Percentiles rank a stretch among this genome's conserved stretches.
phyloP scores from a whole-genome alignment of 2,797 vertebrate species.

The Huso huso region DNA sequence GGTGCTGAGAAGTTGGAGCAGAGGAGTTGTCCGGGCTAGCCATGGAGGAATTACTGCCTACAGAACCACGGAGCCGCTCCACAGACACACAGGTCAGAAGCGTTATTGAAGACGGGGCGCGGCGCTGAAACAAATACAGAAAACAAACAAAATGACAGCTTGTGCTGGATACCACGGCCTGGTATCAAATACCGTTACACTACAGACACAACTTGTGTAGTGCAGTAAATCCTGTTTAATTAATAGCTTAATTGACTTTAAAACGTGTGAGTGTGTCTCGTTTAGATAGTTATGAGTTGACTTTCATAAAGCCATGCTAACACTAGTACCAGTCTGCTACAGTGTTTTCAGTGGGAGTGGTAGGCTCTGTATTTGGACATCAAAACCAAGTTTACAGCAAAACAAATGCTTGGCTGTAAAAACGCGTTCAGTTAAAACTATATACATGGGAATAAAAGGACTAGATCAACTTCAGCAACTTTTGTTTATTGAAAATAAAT shows the following conservation, averaged over 20 bases:
- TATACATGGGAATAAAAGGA: no score
- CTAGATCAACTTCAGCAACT: no score
- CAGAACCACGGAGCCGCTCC: conserved; percentile 13
- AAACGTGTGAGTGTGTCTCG: no score
- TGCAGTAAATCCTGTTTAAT: background rate
- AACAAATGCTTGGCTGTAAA: no score
- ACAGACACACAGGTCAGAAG: conserved; percentile 44
- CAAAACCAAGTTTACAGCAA: no score
- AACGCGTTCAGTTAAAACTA: no score
- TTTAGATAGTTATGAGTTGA: no score
- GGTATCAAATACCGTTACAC: conserved; percentile 36
- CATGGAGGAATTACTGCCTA: conserved; percentile 37
- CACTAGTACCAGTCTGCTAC: no score
- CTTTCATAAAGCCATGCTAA: no score
- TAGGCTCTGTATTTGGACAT: conserved; percentile 40
- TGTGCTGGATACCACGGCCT: background rate
- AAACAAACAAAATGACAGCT: background rate
- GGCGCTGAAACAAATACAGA: fast-evolving
- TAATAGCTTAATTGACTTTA: no score
- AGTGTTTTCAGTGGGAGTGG: no score
- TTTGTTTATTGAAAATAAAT: conserved; percentile 10
- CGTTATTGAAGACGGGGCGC: background rate
- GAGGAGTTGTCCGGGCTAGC: conserved; percentile 48
- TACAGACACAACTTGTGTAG: conserved; percentile 9
- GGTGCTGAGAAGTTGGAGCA: conserved; percentile 49